phyloP scores from a whole-genome alignment of 2,113 vertebrate genomes.

The Tinamus guttatus region DNA sequence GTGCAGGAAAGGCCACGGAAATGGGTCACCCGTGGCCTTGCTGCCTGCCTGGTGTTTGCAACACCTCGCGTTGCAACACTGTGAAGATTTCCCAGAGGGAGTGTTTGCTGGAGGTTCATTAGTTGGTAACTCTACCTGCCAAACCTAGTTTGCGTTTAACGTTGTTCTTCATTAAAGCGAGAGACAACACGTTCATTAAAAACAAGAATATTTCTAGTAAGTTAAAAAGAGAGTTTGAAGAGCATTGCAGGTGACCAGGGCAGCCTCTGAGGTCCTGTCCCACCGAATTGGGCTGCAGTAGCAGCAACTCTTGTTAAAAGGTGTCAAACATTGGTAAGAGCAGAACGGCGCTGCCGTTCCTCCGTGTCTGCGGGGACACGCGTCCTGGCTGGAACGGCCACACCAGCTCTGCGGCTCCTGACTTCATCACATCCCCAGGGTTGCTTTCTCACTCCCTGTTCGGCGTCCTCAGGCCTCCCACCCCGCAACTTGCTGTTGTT shows the following conservation, averaged over 20 bases:
- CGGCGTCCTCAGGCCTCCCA: not conserved
- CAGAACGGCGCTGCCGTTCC: not conserved
- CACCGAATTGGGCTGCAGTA: not conserved
- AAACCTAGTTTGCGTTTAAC: not conserved
- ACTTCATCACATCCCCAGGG: not conserved
- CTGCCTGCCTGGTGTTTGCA: not conserved
- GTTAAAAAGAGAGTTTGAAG: not conserved
- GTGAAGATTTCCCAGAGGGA: not conserved
- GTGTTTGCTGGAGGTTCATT: not conserved
- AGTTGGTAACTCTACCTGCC: conserved; percentile 7
- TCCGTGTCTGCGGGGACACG: not conserved
- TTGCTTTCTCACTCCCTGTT: not conserved
- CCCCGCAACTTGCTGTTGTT: not conserved
- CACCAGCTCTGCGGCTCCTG: not conserved
- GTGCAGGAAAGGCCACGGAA: not conserved
- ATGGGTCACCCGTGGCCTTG: not conserved
- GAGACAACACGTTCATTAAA: not conserved
- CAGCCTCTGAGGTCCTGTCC: not conserved
- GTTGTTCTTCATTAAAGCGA: conserved; percentile 7
- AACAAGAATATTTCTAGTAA: conserved; percentile 2
- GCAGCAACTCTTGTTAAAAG: not conserved
- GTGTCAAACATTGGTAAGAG: not conserved
- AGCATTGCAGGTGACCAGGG: not conserved
- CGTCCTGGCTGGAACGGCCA: not conserved
- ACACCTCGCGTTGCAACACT: not conserved